Conservation (phyloP, 2,113 vertebrate species). For the Arothron firmamentum region DNA sequence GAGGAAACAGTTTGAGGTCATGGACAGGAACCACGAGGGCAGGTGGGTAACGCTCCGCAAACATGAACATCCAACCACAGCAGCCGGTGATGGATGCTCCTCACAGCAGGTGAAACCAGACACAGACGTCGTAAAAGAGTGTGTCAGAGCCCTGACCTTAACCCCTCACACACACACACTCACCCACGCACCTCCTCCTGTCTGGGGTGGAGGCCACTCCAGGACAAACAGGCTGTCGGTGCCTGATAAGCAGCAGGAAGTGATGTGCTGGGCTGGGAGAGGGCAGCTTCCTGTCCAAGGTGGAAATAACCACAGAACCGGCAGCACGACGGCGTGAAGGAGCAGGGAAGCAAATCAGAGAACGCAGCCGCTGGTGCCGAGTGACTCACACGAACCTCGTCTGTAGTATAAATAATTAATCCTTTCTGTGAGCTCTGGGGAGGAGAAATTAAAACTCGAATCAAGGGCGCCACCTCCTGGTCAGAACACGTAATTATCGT, state of each 20-base stretch:
- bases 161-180: background rate
- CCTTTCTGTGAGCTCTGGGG: too few relatives aligned
- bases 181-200: background rate
- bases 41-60: constrained; percentile 69
- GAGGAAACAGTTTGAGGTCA: constrained; percentile 81
- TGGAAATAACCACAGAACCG: constrained; percentile 58
- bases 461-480: constrained; percentile 29
- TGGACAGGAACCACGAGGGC: constrained; percentile 81
- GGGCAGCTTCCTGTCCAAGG: constrained; percentile 62
- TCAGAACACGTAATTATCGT: background rate
- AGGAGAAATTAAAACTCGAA: too few relatives aligned
- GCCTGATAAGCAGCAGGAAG: constrained; percentile 59
- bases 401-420: too few relatives aligned
- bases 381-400: too few relatives aligned
- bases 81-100: constrained; percentile 5
- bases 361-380: too few relatives aligned
- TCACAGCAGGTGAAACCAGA: constrained; percentile 19
- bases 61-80: constrained; percentile 13
- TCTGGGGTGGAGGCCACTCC: constrained; percentile 30
- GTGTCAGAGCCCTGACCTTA: background rate
- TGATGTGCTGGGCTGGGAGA: constrained; percentile 51
- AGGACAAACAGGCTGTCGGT: constrained; percentile 63
- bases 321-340: too few relatives aligned
- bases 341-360: too few relatives aligned
- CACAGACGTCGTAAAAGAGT: too few relatives aligned